Evolutionary conservation across 2,113 vertebrate species (phyloP), one percentile per base, ranked within the genome.

Genomic region (Apteryx owenii): DNA sequence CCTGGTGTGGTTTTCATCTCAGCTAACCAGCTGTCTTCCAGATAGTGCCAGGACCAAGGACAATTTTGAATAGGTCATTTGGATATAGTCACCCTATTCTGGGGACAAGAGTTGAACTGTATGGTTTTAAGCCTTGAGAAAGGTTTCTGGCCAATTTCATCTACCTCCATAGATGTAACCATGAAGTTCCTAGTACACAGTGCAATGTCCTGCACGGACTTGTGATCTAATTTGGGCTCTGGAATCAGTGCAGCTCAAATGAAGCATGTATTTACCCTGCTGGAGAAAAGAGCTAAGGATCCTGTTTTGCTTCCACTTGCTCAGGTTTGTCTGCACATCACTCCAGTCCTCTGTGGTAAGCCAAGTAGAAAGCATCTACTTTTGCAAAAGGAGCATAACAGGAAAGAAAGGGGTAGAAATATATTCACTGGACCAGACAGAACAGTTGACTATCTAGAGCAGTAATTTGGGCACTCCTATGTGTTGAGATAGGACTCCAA

Each of bases 341-440:
- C 18, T 60, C 38, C 42, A 28, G 4, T 26, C 68, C 88, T 80
- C 19, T 1, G 1, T 1, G 0, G 10, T 31, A 65, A 80, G 21
- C 8, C 33, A 42, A 12, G 10, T 72, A 56, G 29, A 88, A 60
- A 11, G 9, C 25, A 42, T 10, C 19, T 2, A 2, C 4, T 77
- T 81, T 82, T 90, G 19, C 20, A 16, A 46, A 75, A 62, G 54
- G 3, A 80, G 8, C 7, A 26, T 13, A 9, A 50, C 66, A 9
- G 15, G 23, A 60, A 36, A 46, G 25, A 83, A 90, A n/a, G 9
- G 3, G 19, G 5, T 18, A 29, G 56, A 88, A 85, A 73, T 75
- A 53, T 11, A 42, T 76, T 46, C 62, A 71, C 4, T 17, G 5
- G 23, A 66, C 28, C 3, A 21, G 3, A 65, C 4, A 44, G 2